Conservation (phyloP, 2,113 vertebrate genomes). For the Acanthochromis polyacanthus region DNA sequence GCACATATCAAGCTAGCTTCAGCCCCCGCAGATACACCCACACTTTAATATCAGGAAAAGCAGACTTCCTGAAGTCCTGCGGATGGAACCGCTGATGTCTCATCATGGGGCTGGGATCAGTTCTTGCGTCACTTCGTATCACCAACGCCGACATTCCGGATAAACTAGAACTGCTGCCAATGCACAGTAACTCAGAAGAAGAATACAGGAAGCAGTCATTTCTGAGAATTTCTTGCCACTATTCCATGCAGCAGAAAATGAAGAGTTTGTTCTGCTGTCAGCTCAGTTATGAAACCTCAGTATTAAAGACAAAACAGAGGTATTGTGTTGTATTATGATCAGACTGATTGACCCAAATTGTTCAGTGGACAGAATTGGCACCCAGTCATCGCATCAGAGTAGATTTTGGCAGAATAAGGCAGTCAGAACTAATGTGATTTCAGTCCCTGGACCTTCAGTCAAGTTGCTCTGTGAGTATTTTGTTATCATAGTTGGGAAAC, state of each 20-base stretch:
- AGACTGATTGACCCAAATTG: not conserved
- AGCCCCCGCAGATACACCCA: slow-evolving; percentile 28
- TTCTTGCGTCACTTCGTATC: slow-evolving; percentile 14
- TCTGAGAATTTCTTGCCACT: too few species aligned
- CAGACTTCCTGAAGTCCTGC: slow-evolving; percentile 41
- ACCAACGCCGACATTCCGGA: not conserved
- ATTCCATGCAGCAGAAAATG: not conserved
- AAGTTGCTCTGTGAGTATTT: not conserved
- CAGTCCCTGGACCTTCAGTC: not conserved
- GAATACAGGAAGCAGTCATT: too few species aligned
- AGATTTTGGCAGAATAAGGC: not conserved
- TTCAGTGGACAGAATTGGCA: not conserved
- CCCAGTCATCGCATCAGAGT: not conserved
- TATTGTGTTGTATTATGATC: not conserved
- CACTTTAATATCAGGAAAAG: slow-evolving; percentile 37
- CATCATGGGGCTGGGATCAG: not conserved
- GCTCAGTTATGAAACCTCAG: not conserved
- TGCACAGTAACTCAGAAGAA: too few species aligned
- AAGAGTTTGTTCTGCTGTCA: not conserved
- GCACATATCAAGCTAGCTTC: slow-evolving; percentile 30
- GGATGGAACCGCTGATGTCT: slow-evolving; percentile 22
- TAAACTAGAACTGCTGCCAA: too few species aligned
- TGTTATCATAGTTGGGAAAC: not conserved
- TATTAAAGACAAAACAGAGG: not conserved
- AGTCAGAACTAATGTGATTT: not conserved